Conservation (phyloP, 2,797 vertebrate genomes). For the Bucorvus abyssinicus region DNA sequence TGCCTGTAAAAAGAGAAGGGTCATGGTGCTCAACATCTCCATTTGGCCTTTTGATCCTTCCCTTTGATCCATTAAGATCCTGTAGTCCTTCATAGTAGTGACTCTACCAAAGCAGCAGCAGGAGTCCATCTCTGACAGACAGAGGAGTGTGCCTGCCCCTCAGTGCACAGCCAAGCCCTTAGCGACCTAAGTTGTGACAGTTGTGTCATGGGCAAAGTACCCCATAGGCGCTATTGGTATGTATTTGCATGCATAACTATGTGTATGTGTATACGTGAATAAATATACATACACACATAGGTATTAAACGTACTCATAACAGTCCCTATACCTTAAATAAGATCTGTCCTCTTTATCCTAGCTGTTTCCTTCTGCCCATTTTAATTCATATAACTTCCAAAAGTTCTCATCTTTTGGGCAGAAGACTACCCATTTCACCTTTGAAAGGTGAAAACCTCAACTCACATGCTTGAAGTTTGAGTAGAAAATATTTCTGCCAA, state of each 20-base stretch:
- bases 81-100: neutral
- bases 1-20: neutral
- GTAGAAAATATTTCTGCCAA: neutral
- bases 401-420: neutral
- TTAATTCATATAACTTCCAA: neutral
- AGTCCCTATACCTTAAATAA: neutral
- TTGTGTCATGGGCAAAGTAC: neutral
- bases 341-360: neutral
- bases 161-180: neutral
- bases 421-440: neutral
- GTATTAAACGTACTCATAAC: neutral
- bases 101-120: neutral
- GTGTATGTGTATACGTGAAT: neutral
- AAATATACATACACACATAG: neutral
- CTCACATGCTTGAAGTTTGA: neutral
- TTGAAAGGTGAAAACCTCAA: neutral
- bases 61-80: neutral
- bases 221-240: too few relatives aligned
- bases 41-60: neutral
- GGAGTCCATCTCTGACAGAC: neutral
- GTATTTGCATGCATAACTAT: neutral
- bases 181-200: accelerated
- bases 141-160: neutral
- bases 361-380: neutral
- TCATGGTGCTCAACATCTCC: neutral